These are phyloP conservation scores for Cataglyphis albicans DNA, from an alignment of 2,888 invertebrate genomes.

Conservation along the genomic window DNA sequence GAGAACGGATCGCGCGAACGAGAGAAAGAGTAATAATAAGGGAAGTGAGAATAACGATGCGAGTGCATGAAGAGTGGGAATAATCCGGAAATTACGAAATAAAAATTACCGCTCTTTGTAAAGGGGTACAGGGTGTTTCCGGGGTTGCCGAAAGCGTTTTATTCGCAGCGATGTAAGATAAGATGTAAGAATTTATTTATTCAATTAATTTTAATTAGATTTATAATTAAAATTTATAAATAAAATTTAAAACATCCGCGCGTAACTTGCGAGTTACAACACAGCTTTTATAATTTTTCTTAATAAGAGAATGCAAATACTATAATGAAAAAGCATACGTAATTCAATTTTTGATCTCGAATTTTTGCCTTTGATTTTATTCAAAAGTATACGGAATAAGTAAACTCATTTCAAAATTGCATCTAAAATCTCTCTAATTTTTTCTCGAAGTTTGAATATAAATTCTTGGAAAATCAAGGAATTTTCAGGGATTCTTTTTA, in stretches of 20 bases:
- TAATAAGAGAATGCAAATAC: no score
- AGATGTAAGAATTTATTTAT: not conserved
- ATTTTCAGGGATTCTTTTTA: not conserved
- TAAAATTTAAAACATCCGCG: no score
- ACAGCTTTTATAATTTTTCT: no score
- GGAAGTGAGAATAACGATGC: not conserved
- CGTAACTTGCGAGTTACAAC: no score
- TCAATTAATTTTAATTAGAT: not conserved
- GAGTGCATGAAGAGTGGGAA: slow-evolving; percentile 9
- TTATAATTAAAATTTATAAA: no score
- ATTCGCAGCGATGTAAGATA: not conserved
- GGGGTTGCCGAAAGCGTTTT: not conserved
- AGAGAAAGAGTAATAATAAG: slow-evolving; percentile 23
- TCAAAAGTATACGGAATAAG: not conserved
- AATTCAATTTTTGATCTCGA: not conserved
- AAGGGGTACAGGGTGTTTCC: slow-evolving; percentile 11
- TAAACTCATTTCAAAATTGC: not conserved
- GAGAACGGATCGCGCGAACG: slow-evolving; percentile 59
- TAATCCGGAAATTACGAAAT: slow-evolving; percentile 28
- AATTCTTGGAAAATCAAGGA: not conserved
- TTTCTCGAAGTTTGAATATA: not conserved
- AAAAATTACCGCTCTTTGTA: slow-evolving; percentile 28
- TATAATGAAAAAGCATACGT: no score
- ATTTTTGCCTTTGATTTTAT: not conserved
- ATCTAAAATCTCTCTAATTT: not conserved